These are phyloP conservation scores for Copidosoma aretas DNA, from an alignment of 2,888 invertebrate genomes.

Conservation along the genomic window DNA sequence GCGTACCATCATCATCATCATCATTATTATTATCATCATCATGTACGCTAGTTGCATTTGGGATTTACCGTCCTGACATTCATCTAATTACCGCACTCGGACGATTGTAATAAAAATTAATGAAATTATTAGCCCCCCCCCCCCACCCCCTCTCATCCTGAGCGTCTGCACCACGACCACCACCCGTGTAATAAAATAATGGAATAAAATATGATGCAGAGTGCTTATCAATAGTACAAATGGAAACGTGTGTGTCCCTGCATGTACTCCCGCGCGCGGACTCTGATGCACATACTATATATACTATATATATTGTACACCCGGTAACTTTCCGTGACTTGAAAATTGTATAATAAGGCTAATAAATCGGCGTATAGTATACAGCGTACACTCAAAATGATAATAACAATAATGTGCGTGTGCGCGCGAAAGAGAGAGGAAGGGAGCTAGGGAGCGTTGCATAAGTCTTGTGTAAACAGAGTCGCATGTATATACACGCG, in stretches of 20 bases:
- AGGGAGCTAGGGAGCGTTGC: too few relatives aligned
- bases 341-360: conserved; percentile 36
- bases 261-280: too few relatives aligned
- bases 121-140: conserved; percentile 35
- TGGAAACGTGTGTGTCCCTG: not conserved
- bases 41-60: conserved; percentile 40
- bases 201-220: not conserved
- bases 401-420: conserved; percentile 32
- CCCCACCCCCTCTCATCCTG: not conserved
- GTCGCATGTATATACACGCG: conserved; percentile 35
- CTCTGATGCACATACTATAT: too few relatives aligned
- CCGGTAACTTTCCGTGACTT: conserved; percentile 38
- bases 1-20: too few relatives aligned
- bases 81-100: conserved; percentile 39
- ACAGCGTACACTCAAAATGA: too few relatives aligned
- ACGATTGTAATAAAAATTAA: conserved; percentile 41
- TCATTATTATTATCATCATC: too few relatives aligned
- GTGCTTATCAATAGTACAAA: not conserved
- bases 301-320: too few relatives aligned
- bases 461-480: conserved; percentile 41
- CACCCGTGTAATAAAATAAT: not conserved
- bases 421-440: conserved; percentile 10
- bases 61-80: conserved; percentile 40
- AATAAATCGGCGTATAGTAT: conserved; percentile 39
- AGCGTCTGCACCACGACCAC: not conserved